Conservation (phyloP, 2,888 invertebrate genomes). For the Ceriagrion tenellum region DNA sequence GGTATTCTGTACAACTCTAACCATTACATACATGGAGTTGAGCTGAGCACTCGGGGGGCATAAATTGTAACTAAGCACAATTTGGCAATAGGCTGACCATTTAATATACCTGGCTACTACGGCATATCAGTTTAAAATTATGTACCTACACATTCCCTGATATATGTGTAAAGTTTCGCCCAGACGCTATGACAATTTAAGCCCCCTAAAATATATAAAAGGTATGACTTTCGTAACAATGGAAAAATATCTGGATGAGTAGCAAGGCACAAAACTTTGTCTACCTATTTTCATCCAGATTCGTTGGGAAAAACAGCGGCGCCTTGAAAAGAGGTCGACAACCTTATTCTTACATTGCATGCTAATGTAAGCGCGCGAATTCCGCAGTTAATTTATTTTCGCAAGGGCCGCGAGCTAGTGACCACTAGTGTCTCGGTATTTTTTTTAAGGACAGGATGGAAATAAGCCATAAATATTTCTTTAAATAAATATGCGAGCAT, state of each 20-base stretch:
- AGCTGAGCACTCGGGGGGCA: no score
- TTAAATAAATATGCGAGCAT: not conserved
- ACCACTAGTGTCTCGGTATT: not conserved
- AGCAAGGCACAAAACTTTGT: not conserved
- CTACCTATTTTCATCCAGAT: not conserved
- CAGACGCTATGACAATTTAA: not conserved
- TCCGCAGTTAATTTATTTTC: not conserved
- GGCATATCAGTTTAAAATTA: not conserved
- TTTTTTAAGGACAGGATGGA: not conserved
- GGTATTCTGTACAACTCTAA: no score
- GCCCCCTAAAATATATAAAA: not conserved
- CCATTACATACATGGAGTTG: no score
- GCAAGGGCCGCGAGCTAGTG: not conserved
- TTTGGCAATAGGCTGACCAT: no score
- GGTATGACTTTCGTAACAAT: not conserved
- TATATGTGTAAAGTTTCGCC: not conserved
- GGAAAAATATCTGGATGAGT: not conserved
- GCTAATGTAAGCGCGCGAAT: not conserved
- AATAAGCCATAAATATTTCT: not conserved
- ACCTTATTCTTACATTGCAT: not conserved
- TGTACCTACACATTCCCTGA: not conserved
- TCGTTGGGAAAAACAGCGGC: not conserved
- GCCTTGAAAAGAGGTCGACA: not conserved
- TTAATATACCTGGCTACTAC: not conserved
- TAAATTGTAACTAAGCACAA: no score